phyloP scores from a whole-genome alignment of 2,888 invertebrate genomes.

The Rhyacophila evoluta region DNA sequence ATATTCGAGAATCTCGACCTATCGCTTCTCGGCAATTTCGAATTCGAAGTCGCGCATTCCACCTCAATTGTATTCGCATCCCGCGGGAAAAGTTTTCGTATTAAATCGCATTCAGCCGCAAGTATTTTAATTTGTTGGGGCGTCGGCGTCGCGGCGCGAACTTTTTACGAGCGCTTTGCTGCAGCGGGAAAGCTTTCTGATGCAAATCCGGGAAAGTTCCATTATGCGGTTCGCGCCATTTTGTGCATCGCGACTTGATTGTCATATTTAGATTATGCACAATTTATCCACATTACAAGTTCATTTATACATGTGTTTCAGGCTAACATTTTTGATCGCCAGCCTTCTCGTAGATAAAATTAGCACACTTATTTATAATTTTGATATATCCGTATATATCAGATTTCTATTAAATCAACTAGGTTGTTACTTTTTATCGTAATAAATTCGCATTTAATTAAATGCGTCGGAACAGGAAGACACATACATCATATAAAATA shows the following conservation, averaged over 20 bases:
- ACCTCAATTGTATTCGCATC: conserved; percentile 39
- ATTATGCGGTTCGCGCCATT: conserved; percentile 4
- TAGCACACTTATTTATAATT: no score
- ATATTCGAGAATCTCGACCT: conserved; percentile 7
- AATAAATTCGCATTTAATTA: no score
- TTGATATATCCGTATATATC: no score
- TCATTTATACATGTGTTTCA: no score
- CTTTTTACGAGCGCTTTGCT: conserved; percentile 46
- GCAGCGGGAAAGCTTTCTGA: conserved; percentile 44
- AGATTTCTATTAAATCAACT: no score
- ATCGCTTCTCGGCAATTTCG: conserved; percentile 7
- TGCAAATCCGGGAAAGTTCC: conserved; percentile 48
- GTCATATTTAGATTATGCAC: conserved; percentile 5
- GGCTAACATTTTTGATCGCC: no score
- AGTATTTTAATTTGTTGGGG: conserved; percentile 51
- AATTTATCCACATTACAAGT: no score
- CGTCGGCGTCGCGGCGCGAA: conserved; percentile 28
- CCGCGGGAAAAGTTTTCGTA: conserved; percentile 42
- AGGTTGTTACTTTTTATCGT: no score
- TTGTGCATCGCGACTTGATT: not conserved
- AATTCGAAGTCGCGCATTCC: conserved; percentile 6
- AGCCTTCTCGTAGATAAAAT: no score
- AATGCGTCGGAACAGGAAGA: no score
- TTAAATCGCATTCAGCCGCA: conserved; percentile 48
- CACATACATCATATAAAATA: no score